A percentile compares a stretch with the other conserved stretches of the same genome.
These are phyloP conservation scores for Jordanella pulchra DNA, from an alignment of 2,797 vertebrate genomes.

Conservation along the genomic window DNA sequence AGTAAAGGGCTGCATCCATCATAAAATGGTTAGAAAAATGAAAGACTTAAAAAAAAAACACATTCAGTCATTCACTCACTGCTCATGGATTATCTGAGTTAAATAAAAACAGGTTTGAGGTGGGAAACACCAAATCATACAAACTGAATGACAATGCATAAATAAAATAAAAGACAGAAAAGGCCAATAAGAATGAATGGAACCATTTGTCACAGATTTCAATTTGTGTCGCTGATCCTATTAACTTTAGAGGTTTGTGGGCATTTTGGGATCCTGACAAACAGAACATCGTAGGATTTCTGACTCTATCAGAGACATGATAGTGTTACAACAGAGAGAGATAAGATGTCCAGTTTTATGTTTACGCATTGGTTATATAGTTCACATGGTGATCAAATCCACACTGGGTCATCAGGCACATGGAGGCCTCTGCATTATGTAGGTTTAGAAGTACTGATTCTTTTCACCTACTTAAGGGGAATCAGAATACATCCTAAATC, in stretches of 20 bases:
- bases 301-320: conserved; percentile 27
- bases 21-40: conserved; percentile 38
- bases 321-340: conserved; percentile 65
- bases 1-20: conserved; percentile 61
- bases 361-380: conserved; percentile 61
- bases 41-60: conserved; percentile 32
- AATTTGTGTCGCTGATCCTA: conserved; percentile 14
- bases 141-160: conserved; percentile 35
- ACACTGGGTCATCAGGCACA: conserved; percentile 48
- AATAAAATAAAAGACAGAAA: conserved; percentile 30
- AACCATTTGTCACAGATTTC: conserved; percentile 9
- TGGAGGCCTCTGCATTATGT: conserved; percentile 21
- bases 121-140: conserved; percentile 43
- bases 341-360: conserved; percentile 76
- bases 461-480: conserved; percentile 10
- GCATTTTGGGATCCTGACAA: conserved; percentile 42
- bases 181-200: conserved; percentile 6
- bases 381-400: conserved; percentile 59
- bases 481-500: conserved; percentile 21
- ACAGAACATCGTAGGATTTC: conserved; percentile 24
- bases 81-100: conserved; percentile 35
- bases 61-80: conserved; percentile 46
- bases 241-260: conserved; percentile 11
- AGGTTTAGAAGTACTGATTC: conserved; percentile 28
- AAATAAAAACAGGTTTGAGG: conserved; percentile 33